Evolutionary conservation across 2,113 vertebrate genomes (phyloP), one percentile per base, ranked within the genome.

Genomic region (Leptobrachium ailaonicum): DNA sequence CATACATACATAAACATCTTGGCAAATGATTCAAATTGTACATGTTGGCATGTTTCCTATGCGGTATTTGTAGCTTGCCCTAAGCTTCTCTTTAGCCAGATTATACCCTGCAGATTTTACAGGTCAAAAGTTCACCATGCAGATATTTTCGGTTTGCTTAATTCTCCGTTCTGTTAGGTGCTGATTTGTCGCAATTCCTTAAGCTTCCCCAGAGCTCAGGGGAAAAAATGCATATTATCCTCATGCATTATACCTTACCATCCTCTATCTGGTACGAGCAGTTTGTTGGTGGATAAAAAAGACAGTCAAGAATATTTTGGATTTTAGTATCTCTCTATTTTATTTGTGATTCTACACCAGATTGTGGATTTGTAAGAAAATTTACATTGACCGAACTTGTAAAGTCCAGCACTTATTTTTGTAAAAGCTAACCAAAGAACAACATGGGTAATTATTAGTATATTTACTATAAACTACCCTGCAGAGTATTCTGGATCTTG

Each of bases 111-210:
- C 77, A 85, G 85, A 85, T 86, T 86, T 88, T 84, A 85, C 86
- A 87, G 85, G 87, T 90, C 87, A 88, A 84, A 89, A 90, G 84
- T 90, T 91, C 87, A 88, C 77, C 7, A 62, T 83, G 80, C 88
- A 82, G 84, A 78, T 90, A 87, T 89, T 86, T 86, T 87, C 86
- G 88, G 75, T 73, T 77, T 50, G 64, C 80, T 85, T 82, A 82
- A 63, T 62, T 60, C 75, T 86, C 54, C 82, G 84, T 83, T 87
- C 86, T 77, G 83, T 68, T 82, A 82, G 73, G 43, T 74, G 71
- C 71, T 80, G 78, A 73, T 80, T 80, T 80, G 63, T 32, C 60
- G 10, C 13, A 50, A 72, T 79, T 71, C 12, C 40, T 53, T 64
- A 41, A 64, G 50, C 54, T 71, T 53, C n/a, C 41, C 42, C 14